Evolutionary conservation across 2,888 invertebrate species (phyloP), one percentile per base, ranked within the genome.

Genomic region (Octonoba sinensis): DNA sequence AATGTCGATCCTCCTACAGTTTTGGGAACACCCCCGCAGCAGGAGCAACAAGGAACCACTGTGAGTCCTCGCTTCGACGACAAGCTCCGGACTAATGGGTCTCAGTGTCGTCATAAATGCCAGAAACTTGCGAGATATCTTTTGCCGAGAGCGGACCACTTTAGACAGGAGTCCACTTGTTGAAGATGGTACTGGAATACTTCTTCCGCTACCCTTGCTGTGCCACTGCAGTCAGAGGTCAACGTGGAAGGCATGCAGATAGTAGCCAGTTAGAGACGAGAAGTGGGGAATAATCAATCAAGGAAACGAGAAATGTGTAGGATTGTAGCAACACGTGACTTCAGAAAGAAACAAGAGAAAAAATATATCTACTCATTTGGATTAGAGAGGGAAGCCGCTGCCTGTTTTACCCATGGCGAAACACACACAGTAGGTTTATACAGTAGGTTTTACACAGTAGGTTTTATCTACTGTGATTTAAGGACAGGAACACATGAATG

Each of bases 1-100:
- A 46, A 51, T 67, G 67, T 56, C 18, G 72, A 51, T 73, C 79
- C 73, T 79, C 73, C 79, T 69, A 73, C 73, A 66, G 73, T 60
- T 72, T 78, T 72, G 27, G 47, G 60, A 67, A 66, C 79, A 62
- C 79, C 79, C 73, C 79, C 79, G 79, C 79, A 79, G 54, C n/a
- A 66, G 49, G 13, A 47, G 57, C 72, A 79, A 79, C 79, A 79
- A 79, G 79, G 79, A 73, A 62, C 79, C 73, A 65, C 79, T 79
- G 79, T 79, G 16, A 75, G 73, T 36, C 74, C 74, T 75, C 67
- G 47, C 72, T 51, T 36, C n/a, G 22, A 62, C 59, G 54, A 46
- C 76, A 64, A 60, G 51, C 76, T 60, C 57, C 51, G 69, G 69
- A 18, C 51, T 51, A 69, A 69, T 76, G 60, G 76, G 49, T n/a